Evolutionary conservation across 2,113 vertebrate species (phyloP), one percentile per base, ranked within the genome.

Genomic region (Sphyrna mokarran): DNA sequence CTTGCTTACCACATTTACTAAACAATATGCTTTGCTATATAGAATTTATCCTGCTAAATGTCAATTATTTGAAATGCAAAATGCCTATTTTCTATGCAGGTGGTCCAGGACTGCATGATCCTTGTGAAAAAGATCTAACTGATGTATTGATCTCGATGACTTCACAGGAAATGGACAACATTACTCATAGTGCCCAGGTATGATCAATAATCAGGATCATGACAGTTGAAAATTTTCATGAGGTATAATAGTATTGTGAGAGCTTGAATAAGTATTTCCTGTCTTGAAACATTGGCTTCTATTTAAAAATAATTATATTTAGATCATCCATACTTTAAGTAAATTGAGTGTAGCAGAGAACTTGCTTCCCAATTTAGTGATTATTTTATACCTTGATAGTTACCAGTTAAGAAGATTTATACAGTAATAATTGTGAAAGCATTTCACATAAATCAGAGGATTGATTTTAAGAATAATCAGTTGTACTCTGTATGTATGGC

Each of bases 141-240:
- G 98, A 99, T 97, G 99, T 99, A 96, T 96, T 99, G 96, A 97
- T 98, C 58, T 97, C 98, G 70, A 98, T 99, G 99, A 99, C 98
- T 26, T 97, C 98, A 93, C 98, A 98, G 97, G 98, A 99, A 97
- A 98, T 98, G 96, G 99, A 99, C 98, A 98, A 98, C 96, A 98
- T 99, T 96, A 99, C 99, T 2, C 98, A 97, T 97, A 98, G 98
- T 6, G 99, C 99, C 96, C 99, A 99, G 99, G 99, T 99, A 98
- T 94, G 54, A 87, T 91, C 54, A 33, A 58, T 43, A 13, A 43
- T 72, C 22, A 29, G 13, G 14, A 69, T 54, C 22, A 89, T 1
- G 58, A 66, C 61, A 16, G 10, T 72, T 69, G 23, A 54, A 18
- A 48, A 6, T 1, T 72, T 72, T 40, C 20, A 26, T 10, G 48